Conservation (phyloP, 2,113 vertebrate species). For the Laterallus jamaicensis region DNA sequence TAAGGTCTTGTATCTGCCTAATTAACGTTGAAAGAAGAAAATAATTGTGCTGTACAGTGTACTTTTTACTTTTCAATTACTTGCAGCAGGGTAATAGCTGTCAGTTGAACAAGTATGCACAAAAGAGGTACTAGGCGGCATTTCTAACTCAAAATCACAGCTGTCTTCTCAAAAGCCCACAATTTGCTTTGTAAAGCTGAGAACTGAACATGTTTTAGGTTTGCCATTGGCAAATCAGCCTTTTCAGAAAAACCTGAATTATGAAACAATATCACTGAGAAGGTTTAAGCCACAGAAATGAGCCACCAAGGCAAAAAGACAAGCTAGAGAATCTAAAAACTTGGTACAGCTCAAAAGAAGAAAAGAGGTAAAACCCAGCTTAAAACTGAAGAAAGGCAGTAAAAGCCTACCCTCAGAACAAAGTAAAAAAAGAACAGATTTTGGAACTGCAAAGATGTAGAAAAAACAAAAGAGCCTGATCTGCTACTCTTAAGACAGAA, state of each 20-base stretch:
- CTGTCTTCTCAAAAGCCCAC: neutral
- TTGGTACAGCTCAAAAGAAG: neutral
- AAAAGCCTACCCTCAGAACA: neutral
- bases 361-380: neutral
- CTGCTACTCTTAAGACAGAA: neutral
- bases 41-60: neutral
- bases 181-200: neutral
- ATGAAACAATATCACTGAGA: neutral
- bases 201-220: neutral
- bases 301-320: neutral
- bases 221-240: neutral
- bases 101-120: neutral
- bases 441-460: neutral
- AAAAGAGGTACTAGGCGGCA: neutral
- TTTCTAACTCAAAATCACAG: neutral
- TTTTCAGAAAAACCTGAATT: neutral
- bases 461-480: neutral
- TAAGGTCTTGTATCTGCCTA: fast-evolving
- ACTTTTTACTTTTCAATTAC: neutral
- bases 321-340: neutral
- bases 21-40: neutral
- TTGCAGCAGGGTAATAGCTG: neutral
- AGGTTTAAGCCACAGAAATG: neutral
- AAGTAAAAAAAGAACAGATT: neutral
- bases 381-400: neutral